phyloP scores from a whole-genome alignment of 2,888 invertebrate genomes.

The Drosophila buzzatii region DNA sequence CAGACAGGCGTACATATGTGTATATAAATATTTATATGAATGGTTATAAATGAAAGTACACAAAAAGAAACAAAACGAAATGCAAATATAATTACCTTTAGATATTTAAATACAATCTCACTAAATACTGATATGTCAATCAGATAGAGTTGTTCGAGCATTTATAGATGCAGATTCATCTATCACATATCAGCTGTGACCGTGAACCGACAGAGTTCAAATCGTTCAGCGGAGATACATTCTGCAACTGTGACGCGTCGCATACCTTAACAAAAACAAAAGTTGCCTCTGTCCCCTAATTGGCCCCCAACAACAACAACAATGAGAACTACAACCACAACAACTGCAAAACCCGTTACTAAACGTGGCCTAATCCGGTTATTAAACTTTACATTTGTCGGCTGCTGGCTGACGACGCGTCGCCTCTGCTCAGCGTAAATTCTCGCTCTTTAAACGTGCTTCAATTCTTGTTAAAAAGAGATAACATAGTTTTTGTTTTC shows the following conservation, averaged over 20 bases:
- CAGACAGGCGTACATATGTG: no score
- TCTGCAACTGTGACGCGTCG: conserved; percentile 7
- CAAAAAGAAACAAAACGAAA: no score
- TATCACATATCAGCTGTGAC: conserved; percentile 39
- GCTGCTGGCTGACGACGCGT: conserved; percentile 3
- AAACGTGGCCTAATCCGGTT: conserved; percentile 72
- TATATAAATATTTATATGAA: no score
- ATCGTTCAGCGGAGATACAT: background rate
- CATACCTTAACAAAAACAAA: conserved; percentile 41
- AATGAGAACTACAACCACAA: conserved; percentile 18
- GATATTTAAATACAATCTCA: background rate
- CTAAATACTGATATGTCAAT: background rate
- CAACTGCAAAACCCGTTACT: conserved; percentile 55
- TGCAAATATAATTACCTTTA: background rate
- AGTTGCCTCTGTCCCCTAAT: conserved; percentile 43
- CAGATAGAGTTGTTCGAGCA: background rate
- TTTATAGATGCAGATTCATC: background rate
- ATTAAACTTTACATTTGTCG: conserved; percentile 73
- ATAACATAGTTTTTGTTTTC: conserved; percentile 1
- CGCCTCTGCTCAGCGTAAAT: conserved; percentile 31
- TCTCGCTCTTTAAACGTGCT: conserved; percentile 50
- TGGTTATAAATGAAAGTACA: no score
- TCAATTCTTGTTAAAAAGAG: conserved; percentile 33
- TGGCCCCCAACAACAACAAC: conserved; percentile 42
- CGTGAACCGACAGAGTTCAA: conserved; percentile 69